A percentile compares a stretch with the other conserved stretches of the same genome.
phyloP scores from a whole-genome alignment of 2,113 vertebrate genomes.

The Rousettus leschenaultii region DNA sequence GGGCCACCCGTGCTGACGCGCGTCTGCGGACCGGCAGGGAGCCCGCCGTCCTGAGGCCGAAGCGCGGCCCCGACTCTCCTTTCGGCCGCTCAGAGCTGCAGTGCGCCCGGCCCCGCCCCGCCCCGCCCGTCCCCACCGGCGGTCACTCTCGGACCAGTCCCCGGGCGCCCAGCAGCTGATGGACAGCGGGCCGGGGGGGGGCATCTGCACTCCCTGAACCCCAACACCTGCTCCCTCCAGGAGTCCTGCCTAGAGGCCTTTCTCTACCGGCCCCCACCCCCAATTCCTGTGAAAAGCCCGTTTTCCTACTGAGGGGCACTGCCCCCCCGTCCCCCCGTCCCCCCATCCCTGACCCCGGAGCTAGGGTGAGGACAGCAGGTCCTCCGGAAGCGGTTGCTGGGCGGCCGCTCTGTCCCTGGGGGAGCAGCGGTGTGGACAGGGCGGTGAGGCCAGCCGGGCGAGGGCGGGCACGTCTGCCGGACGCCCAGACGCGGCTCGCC shows the following conservation, averaged over 20 bases:
- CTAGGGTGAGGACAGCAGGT: not conserved
- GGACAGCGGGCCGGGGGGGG: too few species aligned
- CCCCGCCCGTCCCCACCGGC: not conserved
- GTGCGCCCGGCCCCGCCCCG: too few species aligned
- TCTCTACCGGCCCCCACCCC: too few species aligned
- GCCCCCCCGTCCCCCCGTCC: not conserved
- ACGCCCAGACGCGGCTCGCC: too few species aligned
- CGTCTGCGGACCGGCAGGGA: rapidly evolving
- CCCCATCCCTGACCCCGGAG: too few species aligned
- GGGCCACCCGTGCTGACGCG: not conserved
- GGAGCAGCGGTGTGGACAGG: rapidly evolving
- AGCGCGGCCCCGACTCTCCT: too few species aligned
- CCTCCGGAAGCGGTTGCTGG: not conserved
- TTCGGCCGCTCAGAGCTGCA: too few species aligned
- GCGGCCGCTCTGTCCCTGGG: not conserved
- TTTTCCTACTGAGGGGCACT: too few species aligned
- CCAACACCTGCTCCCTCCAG: not conserved
- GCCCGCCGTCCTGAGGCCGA: too few species aligned
- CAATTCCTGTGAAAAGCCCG: too few species aligned
- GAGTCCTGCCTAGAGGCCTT: not conserved
- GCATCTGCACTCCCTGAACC: rapidly evolving
- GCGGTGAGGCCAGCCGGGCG: not conserved
- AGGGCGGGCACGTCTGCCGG: not conserved
- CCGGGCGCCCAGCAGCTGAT: rapidly evolving
- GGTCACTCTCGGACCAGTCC: not conserved